Evolutionary conservation across 1,140 invertebrate genomes (phyloP).

Genomic region (Aradophagus sp.): DNA sequence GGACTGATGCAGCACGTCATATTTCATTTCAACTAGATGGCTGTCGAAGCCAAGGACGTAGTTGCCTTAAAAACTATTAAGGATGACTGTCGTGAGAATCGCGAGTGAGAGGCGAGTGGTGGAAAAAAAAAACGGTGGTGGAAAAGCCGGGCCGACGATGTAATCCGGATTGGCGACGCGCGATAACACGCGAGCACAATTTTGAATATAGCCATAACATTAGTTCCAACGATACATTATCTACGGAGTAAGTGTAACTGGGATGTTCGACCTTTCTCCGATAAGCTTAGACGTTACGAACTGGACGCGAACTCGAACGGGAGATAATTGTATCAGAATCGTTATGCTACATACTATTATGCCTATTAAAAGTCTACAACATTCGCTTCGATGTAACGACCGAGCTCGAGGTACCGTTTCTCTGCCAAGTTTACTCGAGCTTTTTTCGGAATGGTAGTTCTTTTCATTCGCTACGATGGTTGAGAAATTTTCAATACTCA

Average conservation of each 20-base stretch:
- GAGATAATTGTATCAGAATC: slow-evolving; percentile 61
- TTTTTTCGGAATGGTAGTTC: too few species aligned
- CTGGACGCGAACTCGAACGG: slow-evolving; percentile 51
- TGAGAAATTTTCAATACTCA: too few species aligned
- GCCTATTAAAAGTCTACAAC: slow-evolving; percentile 60
- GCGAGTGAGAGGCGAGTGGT: too few species aligned
- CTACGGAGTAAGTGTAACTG: slow-evolving; percentile 66
- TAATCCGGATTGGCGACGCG: slow-evolving; percentile 56
- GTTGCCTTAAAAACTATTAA: too few species aligned
- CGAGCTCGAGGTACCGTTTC: too few species aligned
- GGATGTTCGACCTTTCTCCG: slow-evolving; percentile 72
- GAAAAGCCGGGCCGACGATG: slow-evolving; percentile 47
- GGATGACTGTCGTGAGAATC: too few species aligned
- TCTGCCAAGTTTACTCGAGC: too few species aligned
- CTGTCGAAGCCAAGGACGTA: too few species aligned
- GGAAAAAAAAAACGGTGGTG: too few species aligned
- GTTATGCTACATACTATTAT: slow-evolving; percentile 53
- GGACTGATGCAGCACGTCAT: too few species aligned
- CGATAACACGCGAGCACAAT: slow-evolving; percentile 60
- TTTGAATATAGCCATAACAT: slow-evolving; percentile 70
- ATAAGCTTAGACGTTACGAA: slow-evolving; percentile 65
- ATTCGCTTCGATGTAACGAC: slow-evolving; percentile 19
- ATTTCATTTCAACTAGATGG: too few species aligned
- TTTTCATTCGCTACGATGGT: too few species aligned
- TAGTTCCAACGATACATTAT: slow-evolving; percentile 70